phyloP scores from a whole-genome alignment of 2,113 vertebrate species.

The Eubucco bourcierii region DNA sequence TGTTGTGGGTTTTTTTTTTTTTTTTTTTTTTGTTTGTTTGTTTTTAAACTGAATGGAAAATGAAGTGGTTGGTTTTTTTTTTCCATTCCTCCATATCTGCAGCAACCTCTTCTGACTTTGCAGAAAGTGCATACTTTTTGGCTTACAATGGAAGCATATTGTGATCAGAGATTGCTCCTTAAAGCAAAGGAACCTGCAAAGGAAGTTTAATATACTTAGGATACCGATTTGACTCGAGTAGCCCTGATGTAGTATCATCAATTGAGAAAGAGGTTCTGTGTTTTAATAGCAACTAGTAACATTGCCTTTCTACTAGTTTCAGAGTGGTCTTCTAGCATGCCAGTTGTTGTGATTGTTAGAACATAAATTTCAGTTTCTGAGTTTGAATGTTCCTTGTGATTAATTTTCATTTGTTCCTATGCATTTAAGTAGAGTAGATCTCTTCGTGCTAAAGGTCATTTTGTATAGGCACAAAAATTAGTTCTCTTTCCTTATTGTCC shows the following conservation, averaged over 20 bases:
- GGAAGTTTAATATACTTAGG: not conserved
- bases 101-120: not conserved
- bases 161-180: not conserved
- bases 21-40: not conserved
- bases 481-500: not conserved
- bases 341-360: not conserved
- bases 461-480: not conserved
- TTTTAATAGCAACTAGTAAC: not conserved
- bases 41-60: not conserved
- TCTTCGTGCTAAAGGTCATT: not conserved
- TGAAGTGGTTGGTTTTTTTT: not conserved
- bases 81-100: not conserved
- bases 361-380: not conserved
- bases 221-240: not conserved
- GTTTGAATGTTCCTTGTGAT: not conserved
- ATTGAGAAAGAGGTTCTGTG: not conserved
- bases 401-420: not conserved
- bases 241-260: not conserved
- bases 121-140: not conserved
- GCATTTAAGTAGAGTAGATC: not conserved
- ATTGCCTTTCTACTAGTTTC: not conserved
- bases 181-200: not conserved
- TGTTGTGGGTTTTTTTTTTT: fast-evolving
- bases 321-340: not conserved
- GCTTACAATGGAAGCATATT: not conserved